Evolutionary conservation across 2,888 invertebrate genomes (phyloP).

Genomic region (Leptinotarsa rubiginosa): DNA sequence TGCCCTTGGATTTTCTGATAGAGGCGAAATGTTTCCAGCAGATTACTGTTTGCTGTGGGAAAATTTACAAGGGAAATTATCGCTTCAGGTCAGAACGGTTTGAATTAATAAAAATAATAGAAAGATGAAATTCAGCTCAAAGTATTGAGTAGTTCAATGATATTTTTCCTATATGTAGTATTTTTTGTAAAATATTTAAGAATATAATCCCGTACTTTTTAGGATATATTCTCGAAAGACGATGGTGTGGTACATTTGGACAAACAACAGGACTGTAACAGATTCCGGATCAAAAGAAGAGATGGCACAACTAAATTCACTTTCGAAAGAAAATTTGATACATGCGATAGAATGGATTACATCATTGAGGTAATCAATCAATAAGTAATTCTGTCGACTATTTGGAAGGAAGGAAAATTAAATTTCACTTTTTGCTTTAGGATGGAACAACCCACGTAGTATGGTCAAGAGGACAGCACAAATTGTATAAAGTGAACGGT

Average conservation of each 20-base stretch:
- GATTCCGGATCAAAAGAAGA: slow-evolving; percentile 68
- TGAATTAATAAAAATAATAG: background rate
- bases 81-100: slow-evolving; percentile 68
- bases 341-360: slow-evolving; percentile 83
- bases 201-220: slow-evolving; percentile 36
- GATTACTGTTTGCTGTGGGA: slow-evolving; percentile 87
- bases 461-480: slow-evolving; percentile 85
- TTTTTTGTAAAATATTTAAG: no score
- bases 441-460: slow-evolving; percentile 90
- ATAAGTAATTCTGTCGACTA: background rate
- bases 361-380: slow-evolving; percentile 74
- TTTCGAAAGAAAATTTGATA: slow-evolving; percentile 84
- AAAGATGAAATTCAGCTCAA: background rate
- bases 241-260: slow-evolving; percentile 77
- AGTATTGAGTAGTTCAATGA: background rate
- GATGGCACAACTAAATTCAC: slow-evolving; percentile 75
- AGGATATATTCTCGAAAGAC: slow-evolving; percentile 81
- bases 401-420: background rate
- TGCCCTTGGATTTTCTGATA: slow-evolving; percentile 87
- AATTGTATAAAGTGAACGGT: slow-evolving; percentile 76
- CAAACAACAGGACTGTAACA: slow-evolving; percentile 78
- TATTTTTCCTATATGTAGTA: no score
- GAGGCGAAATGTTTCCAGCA: slow-evolving; percentile 78
- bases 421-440: slow-evolving; percentile 66
- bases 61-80: slow-evolving; percentile 73